These are phyloP conservation scores for Triplophysa rosa DNA, from an alignment of 2,113 vertebrate genomes.

Conservation along the genomic window DNA sequence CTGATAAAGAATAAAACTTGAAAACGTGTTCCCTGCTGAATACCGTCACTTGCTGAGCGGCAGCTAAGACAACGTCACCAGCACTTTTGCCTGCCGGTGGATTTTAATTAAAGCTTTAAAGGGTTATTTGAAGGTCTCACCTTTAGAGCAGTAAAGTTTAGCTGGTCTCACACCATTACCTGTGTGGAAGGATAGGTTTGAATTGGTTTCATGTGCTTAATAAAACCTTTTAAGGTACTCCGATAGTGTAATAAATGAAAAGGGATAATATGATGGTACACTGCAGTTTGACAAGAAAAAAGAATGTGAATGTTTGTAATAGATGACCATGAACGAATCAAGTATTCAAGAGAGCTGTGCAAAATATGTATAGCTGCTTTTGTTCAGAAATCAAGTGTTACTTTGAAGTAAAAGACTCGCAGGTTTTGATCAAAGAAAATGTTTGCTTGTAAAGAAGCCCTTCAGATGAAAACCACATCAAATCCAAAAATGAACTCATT, in stretches of 20 bases:
- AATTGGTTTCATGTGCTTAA: background rate
- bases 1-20: conserved; percentile 36
- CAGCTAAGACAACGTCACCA: background rate
- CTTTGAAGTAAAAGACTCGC: conserved; percentile 1
- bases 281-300: background rate
- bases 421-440: conserved; percentile 1
- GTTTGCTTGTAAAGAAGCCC: background rate
- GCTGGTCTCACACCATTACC: background rate
- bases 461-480: conserved; percentile 1
- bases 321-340: too few species aligned
- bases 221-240: background rate
- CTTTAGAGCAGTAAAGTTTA: background rate
- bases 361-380: background rate
- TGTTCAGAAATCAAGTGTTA: background rate
- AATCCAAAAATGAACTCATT: background rate
- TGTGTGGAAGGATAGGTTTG: background rate
- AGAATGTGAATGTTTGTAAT: too few species aligned
- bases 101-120: conserved; percentile 12
- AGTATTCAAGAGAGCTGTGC: too few species aligned
- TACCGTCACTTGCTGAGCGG: conserved; percentile 4
- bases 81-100: background rate
- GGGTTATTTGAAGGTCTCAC: conserved; percentile 21
- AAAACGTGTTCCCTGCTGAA: conserved; percentile 20
- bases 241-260: background rate
- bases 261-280: background rate